Evolutionary conservation across 64 coral and sea anemone genomes (phyloP), one percentile per base, ranked within the genome.

Genomic region (Hydrozoanthus tunicans): DNA sequence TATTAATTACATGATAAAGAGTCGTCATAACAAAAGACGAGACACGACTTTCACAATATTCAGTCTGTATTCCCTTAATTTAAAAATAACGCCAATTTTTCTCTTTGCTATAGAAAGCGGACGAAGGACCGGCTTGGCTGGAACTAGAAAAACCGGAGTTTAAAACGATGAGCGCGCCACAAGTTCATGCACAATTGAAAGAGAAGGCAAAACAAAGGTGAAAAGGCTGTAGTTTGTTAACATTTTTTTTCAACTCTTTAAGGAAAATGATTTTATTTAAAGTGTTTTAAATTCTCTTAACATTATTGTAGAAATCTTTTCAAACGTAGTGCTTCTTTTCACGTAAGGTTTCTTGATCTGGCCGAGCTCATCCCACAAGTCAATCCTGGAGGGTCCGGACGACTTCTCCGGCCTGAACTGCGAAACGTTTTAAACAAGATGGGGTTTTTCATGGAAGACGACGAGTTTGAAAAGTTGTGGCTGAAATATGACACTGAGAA

Each of bases 401-500:
- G 97, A 25, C 93, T 99, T 27, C 94, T 99, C 10, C 85, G 81
- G 23, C 97, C 97, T 6, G 97, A 99, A 81, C 80, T 99, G 17
- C 92, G 94, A 58, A 99, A 99, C n/a, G 97, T 93, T 51, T 90
- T 99, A 13, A 99, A 96, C 72, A 95, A 99, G 77, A 91, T 95
- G 82, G 97, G 97, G 1, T 99, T 96, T 73, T 93, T 91, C 62
- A 99, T 99, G 97, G 97, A 99, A 25, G 97, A 99, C 43, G 92
- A 93, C 10, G 97, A 99, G 71, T 99, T 96, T 15, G 97, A 99
- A 51, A 99, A 99, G 89, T 89, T 99, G 11, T 99, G 97, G 97
- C 79, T 74, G 43, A 99, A 99, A 90, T 99, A 99, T 70, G 97
- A 99, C 65, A 96, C 94, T 3, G 97, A 99, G 53, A 99, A 99